Percentiles rank a stretch among this genome's conserved stretches.
Conservation (phyloP, 2,888 invertebrate genomes). For the Pharmacophagus antenor region DNA sequence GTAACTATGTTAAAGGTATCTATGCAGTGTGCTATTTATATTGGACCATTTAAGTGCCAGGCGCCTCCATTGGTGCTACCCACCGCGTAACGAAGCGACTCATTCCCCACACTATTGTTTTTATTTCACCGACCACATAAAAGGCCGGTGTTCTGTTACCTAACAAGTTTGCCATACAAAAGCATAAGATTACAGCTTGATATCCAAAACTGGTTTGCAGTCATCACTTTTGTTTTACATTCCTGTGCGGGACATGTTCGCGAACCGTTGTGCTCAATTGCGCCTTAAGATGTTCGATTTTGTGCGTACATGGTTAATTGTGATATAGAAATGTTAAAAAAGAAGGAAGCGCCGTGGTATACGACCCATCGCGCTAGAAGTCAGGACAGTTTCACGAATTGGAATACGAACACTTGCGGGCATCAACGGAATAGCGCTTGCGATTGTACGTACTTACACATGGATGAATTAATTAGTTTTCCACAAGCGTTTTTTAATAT, state of each 20-base stretch:
- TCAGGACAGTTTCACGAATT: conserved; percentile 62
- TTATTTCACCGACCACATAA: conserved; percentile 41
- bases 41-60: neutral
- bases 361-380: conserved; percentile 64
- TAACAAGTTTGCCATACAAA: conserved; percentile 37
- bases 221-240: conserved; percentile 48
- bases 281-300: conserved; percentile 40
- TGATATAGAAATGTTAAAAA: conserved; percentile 63
- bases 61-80: conserved; percentile 8
- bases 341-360: conserved; percentile 71
- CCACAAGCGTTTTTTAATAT: neutral
- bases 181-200: conserved; percentile 49
- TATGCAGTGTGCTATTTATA: neutral
- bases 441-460: conserved; percentile 70
- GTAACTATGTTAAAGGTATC: neutral
- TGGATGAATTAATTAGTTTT: neutral
- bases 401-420: conserved; percentile 62
- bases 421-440: conserved; percentile 68
- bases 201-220: conserved; percentile 54
- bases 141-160: conserved; percentile 43
- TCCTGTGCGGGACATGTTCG: conserved; percentile 45
- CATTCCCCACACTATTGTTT: conserved; percentile 32
- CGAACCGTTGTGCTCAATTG: conserved; percentile 31
- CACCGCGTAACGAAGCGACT: conserved; percentile 31
- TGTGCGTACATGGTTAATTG: conserved; percentile 33